Conservation (phyloP, 2,888 invertebrate species). For the Drosophila robusta region DNA sequence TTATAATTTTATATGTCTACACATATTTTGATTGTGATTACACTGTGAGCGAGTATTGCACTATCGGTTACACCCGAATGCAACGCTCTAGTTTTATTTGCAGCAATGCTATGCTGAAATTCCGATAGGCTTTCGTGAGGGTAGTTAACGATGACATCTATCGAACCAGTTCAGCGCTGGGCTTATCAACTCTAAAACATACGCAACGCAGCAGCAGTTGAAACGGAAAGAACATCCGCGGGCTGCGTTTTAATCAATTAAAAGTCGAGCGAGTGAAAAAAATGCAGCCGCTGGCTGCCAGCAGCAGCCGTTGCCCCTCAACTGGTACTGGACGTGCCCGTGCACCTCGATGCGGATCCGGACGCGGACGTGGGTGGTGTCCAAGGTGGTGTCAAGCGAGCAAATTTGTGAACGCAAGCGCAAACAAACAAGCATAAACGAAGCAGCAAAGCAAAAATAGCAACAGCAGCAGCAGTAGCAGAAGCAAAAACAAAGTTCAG, state of each 20-base stretch:
- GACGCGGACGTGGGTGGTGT: constrained; percentile 59
- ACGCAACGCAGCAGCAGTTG: constrained; percentile 35
- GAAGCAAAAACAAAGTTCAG: constrained; percentile 49
- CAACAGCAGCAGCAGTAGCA: constrained; percentile 19
- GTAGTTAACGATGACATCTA: not conserved
- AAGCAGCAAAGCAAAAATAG: constrained; percentile 38
- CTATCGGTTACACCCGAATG: too few species aligned
- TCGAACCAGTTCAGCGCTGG: constrained; percentile 26
- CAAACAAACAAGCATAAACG: constrained; percentile 52
- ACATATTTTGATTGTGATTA: too few species aligned
- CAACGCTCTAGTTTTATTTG: not conserved
- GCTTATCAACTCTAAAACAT: constrained; percentile 26
- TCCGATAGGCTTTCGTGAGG: constrained; percentile 12
- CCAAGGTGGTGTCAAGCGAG: constrained; percentile 47
- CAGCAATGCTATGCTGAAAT: not conserved
- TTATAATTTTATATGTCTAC: too few species aligned
- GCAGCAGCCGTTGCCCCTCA: constrained; percentile 40
- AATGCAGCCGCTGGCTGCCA: constrained; percentile 61
- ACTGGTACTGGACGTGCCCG: constrained; percentile 33
- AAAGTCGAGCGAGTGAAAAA: constrained; percentile 53
- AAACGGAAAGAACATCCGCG: constrained; percentile 40
- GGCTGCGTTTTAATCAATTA: constrained; percentile 54
- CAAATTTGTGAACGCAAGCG: constrained; percentile 61
- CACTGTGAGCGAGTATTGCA: too few species aligned
- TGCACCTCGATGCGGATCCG: constrained; percentile 22